These are phyloP conservation scores for Epicampocera succincta DNA, from an alignment of 2,888 invertebrate species.

Conservation along the genomic window DNA sequence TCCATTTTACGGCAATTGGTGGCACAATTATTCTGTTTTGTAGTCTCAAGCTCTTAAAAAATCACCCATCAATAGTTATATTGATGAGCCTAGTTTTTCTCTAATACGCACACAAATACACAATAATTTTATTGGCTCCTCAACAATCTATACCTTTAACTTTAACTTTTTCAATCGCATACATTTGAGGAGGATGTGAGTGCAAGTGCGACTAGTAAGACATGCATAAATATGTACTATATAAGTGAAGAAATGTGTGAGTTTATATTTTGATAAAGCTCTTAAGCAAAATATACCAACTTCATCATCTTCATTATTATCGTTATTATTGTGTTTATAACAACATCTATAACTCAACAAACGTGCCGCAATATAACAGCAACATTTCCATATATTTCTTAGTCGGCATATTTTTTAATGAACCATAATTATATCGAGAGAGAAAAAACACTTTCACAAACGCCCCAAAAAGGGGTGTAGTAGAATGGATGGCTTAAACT, in stretches of 20 bases:
- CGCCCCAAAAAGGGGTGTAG: too few relatives aligned
- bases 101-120: too few relatives aligned
- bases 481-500: too few relatives aligned
- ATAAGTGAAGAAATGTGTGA: background rate
- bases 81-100: too few relatives aligned
- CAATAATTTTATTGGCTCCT: background rate
- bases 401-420: too few relatives aligned
- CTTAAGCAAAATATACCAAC: slow-evolving; percentile 56
- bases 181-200: slow-evolving; percentile 27
- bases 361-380: background rate
- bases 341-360: slow-evolving; percentile 3
- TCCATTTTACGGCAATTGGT: too few relatives aligned
- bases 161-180: slow-evolving; percentile 6
- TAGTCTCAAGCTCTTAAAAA: too few relatives aligned
- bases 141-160: background rate
- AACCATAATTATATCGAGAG: too few relatives aligned
- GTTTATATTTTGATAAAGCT: slow-evolving; percentile 44
- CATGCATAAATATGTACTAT: background rate
- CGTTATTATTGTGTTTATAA: slow-evolving; percentile 41
- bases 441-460: too few relatives aligned
- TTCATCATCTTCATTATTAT: slow-evolving; percentile 40
- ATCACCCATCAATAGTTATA: too few relatives aligned
- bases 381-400: background rate
- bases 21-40: too few relatives aligned
- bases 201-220: slow-evolving; percentile 14